phyloP scores from a whole-genome alignment of 2,888 invertebrate genomes.

The Neocrepidodera transversa region DNA sequence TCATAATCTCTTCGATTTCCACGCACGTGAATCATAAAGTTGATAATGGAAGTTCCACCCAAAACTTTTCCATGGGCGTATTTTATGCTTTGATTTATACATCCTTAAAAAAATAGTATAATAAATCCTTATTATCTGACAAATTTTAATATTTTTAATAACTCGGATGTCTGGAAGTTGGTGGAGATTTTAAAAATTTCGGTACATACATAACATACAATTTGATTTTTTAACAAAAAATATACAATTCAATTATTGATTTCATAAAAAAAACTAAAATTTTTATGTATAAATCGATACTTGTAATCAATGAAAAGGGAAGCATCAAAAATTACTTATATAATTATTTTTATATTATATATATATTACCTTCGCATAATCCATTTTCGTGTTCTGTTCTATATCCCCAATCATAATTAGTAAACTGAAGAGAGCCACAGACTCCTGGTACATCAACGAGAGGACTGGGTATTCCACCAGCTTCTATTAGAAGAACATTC shows the following conservation, averaged over 20 bases:
- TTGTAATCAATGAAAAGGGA: no score
- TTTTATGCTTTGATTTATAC: slow-evolving; percentile 11
- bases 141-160: no score
- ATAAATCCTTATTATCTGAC: no score
- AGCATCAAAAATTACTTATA: no score
- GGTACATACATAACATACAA: no score
- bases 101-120: slow-evolving; percentile 15
- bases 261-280: no score
- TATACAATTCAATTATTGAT: no score
- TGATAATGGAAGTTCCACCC: slow-evolving; percentile 80
- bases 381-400: slow-evolving; percentile 13
- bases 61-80: slow-evolving; percentile 21
- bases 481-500: slow-evolving; percentile 33
- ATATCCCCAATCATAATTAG: slow-evolving; percentile 26
- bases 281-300: no score
- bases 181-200: no score
- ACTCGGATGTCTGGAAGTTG: no score
- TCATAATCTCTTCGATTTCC: slow-evolving; percentile 73
- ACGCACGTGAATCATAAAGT: slow-evolving; percentile 79
- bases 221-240: no score
- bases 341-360: no score
- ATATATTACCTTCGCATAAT: slow-evolving; percentile 15
- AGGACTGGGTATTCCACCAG: slow-evolving; percentile 8
- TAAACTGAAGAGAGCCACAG: slow-evolving; percentile 13
- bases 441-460: slow-evolving; percentile 18